Evolutionary conservation across 1,140 invertebrate genomes (phyloP).

Genomic region (Calycopis cecrops): DNA sequence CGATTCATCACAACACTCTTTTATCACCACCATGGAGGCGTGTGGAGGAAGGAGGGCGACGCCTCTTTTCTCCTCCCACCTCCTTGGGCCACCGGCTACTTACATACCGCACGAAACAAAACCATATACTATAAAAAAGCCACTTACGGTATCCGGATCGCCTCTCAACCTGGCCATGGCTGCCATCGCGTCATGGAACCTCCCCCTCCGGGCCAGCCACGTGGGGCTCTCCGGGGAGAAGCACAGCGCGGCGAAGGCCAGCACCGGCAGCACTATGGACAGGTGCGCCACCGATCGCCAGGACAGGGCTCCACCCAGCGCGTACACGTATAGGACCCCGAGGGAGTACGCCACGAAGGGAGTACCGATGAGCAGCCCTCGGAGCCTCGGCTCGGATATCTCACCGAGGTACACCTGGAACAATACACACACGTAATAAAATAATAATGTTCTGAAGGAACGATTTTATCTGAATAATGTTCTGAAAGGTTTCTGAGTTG

Average conservation of each 20-base stretch:
- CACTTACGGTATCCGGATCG: slow-evolving; percentile 72
- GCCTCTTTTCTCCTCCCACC: no score
- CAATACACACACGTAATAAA: not conserved
- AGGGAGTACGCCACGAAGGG: slow-evolving; percentile 82
- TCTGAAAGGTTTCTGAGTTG: no score
- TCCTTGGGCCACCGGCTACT: no score
- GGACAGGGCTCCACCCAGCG: slow-evolving; percentile 77
- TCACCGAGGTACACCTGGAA: slow-evolving; percentile 82
- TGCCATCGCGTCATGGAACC: slow-evolving; percentile 77
- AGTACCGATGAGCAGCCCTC: slow-evolving; percentile 80
- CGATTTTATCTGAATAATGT: no score
- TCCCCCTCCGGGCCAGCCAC: slow-evolving; percentile 79
- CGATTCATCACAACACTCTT: no score
- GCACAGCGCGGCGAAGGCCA: slow-evolving; percentile 76
- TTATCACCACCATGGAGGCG: no score
- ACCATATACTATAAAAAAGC: no score
- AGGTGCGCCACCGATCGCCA: slow-evolving; percentile 81
- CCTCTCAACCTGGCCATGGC: slow-evolving; percentile 82
- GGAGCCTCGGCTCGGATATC: slow-evolving; percentile 80
- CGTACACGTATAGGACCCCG: slow-evolving; percentile 83
- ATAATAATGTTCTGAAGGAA: no score
- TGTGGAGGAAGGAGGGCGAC: no score
- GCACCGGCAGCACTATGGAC: slow-evolving; percentile 76
- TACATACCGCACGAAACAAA: no score
- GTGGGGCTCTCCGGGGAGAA: slow-evolving; percentile 83